phyloP scores from a whole-genome alignment of 2,888 invertebrate genomes.

The Chrysina gloriosa region DNA sequence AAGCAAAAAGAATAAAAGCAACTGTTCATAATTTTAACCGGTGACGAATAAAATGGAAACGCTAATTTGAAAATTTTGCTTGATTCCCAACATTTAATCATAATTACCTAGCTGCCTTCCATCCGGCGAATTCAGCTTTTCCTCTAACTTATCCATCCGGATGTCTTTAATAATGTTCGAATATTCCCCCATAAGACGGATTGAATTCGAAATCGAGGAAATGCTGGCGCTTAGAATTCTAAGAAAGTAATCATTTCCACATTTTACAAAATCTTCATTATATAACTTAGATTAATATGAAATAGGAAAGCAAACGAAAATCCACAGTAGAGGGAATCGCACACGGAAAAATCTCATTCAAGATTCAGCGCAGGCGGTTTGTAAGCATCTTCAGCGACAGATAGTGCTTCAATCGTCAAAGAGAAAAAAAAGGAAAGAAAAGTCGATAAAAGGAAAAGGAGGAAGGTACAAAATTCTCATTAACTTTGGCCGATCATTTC shows the following conservation, averaged over 20 bases:
- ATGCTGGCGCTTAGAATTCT: slow-evolving; percentile 21
- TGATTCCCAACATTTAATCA: slow-evolving; percentile 1
- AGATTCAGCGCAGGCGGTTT: slow-evolving; percentile 1
- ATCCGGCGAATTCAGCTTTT: neutral
- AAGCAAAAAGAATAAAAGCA: neutral
- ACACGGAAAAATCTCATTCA: slow-evolving; percentile 10
- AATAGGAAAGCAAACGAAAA: slow-evolving; percentile 40
- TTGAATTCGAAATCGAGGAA: slow-evolving; percentile 14
- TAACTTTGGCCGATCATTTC: slow-evolving; percentile 19
- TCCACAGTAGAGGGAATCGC: neutral
- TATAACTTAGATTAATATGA: slow-evolving; percentile 45
- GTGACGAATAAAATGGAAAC: neutral
- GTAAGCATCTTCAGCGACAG: slow-evolving; percentile 3
- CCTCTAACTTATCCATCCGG: slow-evolving; percentile 13
- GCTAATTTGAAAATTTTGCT: slow-evolving; percentile 18
- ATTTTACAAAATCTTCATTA: slow-evolving; percentile 45
- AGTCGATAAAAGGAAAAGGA: neutral
- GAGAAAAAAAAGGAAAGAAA: neutral
- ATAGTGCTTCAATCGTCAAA: slow-evolving; percentile 1
- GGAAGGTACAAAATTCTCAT: slow-evolving; percentile 27
- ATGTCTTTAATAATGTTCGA: slow-evolving; percentile 16
- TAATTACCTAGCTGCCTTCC: slow-evolving; percentile 19
- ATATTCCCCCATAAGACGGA: slow-evolving; percentile 16
- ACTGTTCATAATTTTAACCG: neutral
- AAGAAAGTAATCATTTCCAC: slow-evolving; percentile 43